Evolutionary conservation across 2,888 invertebrate genomes (phyloP), one percentile per base, ranked within the genome.

Genomic region (Ceriagrion tenellum): DNA sequence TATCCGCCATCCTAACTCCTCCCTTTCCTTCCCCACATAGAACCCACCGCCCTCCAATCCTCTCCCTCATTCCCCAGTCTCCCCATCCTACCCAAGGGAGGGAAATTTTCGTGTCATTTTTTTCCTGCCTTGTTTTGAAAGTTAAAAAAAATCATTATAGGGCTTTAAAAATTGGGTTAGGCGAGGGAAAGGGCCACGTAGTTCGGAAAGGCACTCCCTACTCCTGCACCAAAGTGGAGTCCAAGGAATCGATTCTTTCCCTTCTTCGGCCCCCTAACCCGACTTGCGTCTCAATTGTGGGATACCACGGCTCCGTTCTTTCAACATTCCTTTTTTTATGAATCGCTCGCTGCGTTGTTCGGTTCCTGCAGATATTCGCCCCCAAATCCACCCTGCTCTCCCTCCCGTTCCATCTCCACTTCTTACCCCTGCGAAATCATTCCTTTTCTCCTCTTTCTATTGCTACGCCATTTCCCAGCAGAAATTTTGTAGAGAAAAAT

Each of bases 111-210:
- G 35, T 16, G 69, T 26, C 69, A 69, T 69, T 69, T 69, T 69
- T 69, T 3, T 69, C 69, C 35, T 35, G 23, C 12, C 35, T 35
- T 35, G 30, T 81, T 81, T 81, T 30, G 13, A 81, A 35, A 35
- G 26, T 30, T 30, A 35, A 81, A 81, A 81, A 81, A 81, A 81
- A 69, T 69, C n/a, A n/a, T n/a, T 47, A 47, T 30, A 35, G 35
- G 10, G 81, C 35, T 81, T 81, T 81, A 81, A 81, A 47, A 81
- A 81, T 81, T 81, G 81, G 81, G 81, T 81, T 81, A 81, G 81
- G 35, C 81, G 35, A 81, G 81, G 35, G 18, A 81, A 35, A 35
- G 81, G 81, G 81, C 35, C 81, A 16, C 16, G 18, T 12, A 35
- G 35, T 35, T 35, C 81, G 30, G n/a, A 16, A 81, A 81, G 10